Evolutionary conservation across 2,888 invertebrate species (phyloP), one percentile per base, ranked within the genome.

Genomic region (Nemotelus pantherinus): DNA sequence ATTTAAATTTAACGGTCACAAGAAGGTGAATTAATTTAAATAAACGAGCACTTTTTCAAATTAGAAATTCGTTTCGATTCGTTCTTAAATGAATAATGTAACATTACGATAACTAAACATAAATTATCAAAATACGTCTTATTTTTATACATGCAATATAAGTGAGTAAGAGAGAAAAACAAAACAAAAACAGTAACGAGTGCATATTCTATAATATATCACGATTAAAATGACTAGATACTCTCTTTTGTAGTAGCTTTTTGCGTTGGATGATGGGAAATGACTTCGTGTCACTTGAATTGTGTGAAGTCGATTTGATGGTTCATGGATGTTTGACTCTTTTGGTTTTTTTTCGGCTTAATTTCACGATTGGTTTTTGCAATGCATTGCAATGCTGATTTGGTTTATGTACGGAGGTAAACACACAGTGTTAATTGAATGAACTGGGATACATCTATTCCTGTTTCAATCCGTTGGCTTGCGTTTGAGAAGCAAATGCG

Each of bases 401-500:
- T 50, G 70, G 55, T 70, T 43, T 55, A 70, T 55, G 47, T 55
- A 25, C 25, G 25, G 25, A 70, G 55, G 55, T 70, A 53, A 70
- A 70, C 70, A 68, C 68, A 70, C 55, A 70, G 70, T 70, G 70
- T 70, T 70, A 53, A 70, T 10, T 55, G 53, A 60, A 70, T 70
- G 41, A 41, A 55, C 53, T 53, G 44, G 55, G 43, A 2, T 9
- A 70, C 25, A 10, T 43, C 87, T 89, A 91, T 81, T 91, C 91
- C 85, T 90, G 89, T 84, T 91, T 91, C 79, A 91, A 87, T 75
- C 91, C 91, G 83, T 91, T 91, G 78, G 90, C 89, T 82, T 91
- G 91, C 78, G 90, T 88, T 77, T 84, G 85, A 74, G 89, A 88
- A 47, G 88, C 87, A 58, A 74, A 41, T n/a, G 74, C 44, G 77